These are phyloP conservation scores for Drosophila incognita DNA, from an alignment of 2,888 invertebrate species.

Conservation along the genomic window DNA sequence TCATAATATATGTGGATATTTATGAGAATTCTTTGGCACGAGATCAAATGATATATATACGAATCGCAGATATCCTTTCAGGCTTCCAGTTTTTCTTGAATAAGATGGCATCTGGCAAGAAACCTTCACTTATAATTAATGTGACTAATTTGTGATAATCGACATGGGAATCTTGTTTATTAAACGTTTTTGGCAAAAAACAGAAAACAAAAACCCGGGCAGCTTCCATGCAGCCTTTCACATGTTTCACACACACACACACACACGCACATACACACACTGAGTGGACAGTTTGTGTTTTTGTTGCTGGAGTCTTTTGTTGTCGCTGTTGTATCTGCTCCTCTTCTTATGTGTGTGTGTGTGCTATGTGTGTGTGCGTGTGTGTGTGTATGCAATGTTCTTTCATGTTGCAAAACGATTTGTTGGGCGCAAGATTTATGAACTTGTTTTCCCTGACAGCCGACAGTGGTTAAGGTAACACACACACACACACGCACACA, in stretches of 20 bases:
- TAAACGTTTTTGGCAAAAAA: slow-evolving; percentile 77
- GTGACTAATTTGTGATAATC: slow-evolving; percentile 84
- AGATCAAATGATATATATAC: not conserved
- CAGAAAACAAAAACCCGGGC: slow-evolving; percentile 22
- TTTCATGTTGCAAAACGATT: slow-evolving; percentile 83
- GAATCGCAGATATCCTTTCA: slow-evolving; percentile 20
- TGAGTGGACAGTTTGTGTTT: slow-evolving; percentile 49
- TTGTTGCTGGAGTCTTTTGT: slow-evolving; percentile 48
- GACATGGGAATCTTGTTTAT: slow-evolving; percentile 84
- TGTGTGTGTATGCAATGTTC: slow-evolving; percentile 62
- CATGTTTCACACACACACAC: slow-evolving; percentile 33
- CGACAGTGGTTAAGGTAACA: slow-evolving; percentile 82
- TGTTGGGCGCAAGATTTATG: slow-evolving; percentile 83
- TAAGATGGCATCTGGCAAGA: slow-evolving; percentile 39
- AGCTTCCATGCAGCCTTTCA: slow-evolving; percentile 43
- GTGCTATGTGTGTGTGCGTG: slow-evolving; percentile 27
- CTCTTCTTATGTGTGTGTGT: slow-evolving; percentile 45
- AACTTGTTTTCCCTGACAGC: slow-evolving; percentile 83
- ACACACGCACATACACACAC: not conserved
- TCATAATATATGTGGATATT: not conserved
- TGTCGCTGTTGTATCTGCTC: slow-evolving; percentile 35
- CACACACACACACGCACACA: slow-evolving; percentile 58
- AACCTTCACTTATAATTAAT: slow-evolving; percentile 79
- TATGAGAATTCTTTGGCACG: not conserved
- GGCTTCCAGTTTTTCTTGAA: slow-evolving; percentile 27